Percentiles rank a stretch among this genome's conserved stretches.
These are phyloP conservation scores for Epistrophella euchroma DNA, from an alignment of 2,888 invertebrate genomes.

Conservation along the genomic window DNA sequence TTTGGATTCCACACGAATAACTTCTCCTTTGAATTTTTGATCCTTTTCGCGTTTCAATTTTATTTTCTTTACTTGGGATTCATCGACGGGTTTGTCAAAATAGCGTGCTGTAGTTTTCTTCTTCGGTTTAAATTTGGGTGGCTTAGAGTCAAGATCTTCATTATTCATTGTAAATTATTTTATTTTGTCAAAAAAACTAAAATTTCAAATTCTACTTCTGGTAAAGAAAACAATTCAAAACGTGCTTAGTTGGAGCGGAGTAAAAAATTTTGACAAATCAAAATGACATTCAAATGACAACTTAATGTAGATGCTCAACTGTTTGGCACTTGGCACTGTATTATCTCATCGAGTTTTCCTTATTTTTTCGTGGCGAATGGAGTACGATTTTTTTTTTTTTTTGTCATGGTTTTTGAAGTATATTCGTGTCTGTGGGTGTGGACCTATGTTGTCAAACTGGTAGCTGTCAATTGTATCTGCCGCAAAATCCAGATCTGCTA, in stretches of 20 bases:
- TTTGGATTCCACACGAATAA: constrained; percentile 78
- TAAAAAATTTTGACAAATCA: constrained; percentile 18
- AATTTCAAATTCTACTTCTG: neutral
- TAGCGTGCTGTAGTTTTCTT: constrained; percentile 75
- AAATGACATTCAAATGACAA: neutral
- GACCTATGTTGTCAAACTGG: too few species aligned
- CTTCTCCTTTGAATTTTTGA: constrained; percentile 79
- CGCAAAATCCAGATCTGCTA: too few species aligned
- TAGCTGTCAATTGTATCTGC: too few species aligned
- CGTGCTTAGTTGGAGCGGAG: constrained; percentile 32
- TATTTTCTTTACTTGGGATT: constrained; percentile 76
- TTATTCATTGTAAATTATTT: constrained; percentile 30
- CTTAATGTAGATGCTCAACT: neutral
- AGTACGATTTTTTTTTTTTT: too few species aligned
- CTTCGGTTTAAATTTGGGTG: neutral
- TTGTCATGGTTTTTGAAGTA: too few species aligned
- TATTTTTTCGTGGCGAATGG: too few species aligned
- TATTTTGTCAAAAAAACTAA: neutral
- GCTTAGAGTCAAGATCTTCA: constrained; percentile 17
- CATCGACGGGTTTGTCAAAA: constrained; percentile 74
- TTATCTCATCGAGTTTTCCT: neutral
- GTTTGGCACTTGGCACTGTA: neutral
- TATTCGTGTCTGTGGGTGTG: too few species aligned
- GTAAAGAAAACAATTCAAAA: constrained; percentile 38
- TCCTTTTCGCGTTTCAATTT: constrained; percentile 77